Evolutionary conservation across 2,888 invertebrate species (phyloP), one percentile per base, ranked within the genome.

Genomic region (Ennomos erosarius): DNA sequence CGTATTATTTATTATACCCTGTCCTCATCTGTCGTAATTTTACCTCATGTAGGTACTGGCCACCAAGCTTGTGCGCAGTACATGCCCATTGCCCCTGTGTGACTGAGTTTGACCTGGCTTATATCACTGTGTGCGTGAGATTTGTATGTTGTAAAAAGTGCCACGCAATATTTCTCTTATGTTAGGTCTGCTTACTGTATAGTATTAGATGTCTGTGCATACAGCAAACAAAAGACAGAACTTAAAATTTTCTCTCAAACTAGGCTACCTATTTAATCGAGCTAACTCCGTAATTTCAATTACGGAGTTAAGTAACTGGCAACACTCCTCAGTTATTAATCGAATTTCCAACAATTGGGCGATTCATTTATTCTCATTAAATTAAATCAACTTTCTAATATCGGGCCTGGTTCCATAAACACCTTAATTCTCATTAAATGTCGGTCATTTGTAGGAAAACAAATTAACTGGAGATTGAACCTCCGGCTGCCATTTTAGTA

Each of bases 351-450:
- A 81, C 81, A 77, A 80, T 81, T 80, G 79, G 77, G 73, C 70
- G 67, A 73, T 75, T 80, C 80, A 79, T 82, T 82, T 77, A 84
- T 82, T 82, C 78, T 78, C 68, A 75, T 74, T 77, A 80, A 86
- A 85, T 84, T 81, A 81, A 87, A 87, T 85, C 76, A 79, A 87
- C 73, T 75, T 76, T 75, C 78, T 76, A 83, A 81, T 83, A 83
- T 78, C 77, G 82, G 72, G 69, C 70, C 72, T 79, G 74, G 75
- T 82, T 83, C 81, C 78, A 88, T 87, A 87, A 90, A 87, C 88
- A 90, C 89, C 88, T 89, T 87, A 82, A 85, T 85, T 87, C 87
- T 84, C 80, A 84, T 87, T 86, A 85, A 83, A 78, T 76, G 76
- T 71, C 81, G 86, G 82, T 83, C 87, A 88, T 89, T 88, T 83